Percentiles rank a stretch among this genome's conserved stretches.
These are phyloP conservation scores for Eupithecia vulgata DNA, from an alignment of 2,888 invertebrate genomes.

Conservation along the genomic window DNA sequence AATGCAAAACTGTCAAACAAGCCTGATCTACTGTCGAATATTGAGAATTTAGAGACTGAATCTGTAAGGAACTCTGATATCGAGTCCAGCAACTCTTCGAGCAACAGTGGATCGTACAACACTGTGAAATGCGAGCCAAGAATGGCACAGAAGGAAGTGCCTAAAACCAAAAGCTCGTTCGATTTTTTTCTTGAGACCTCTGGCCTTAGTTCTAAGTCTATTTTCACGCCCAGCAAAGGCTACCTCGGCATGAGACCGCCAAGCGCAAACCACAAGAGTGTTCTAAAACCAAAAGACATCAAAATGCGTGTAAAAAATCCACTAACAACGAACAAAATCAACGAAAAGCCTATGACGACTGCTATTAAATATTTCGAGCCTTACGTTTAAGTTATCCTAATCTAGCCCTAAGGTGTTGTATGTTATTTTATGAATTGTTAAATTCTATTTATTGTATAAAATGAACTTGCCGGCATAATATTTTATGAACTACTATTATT, in stretches of 20 bases:
- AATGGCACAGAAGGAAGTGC: constrained; percentile 64
- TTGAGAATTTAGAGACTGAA: constrained; percentile 83
- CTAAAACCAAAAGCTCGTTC: constrained; percentile 83
- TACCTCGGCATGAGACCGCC: constrained; percentile 82
- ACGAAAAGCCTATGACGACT: constrained; percentile 83
- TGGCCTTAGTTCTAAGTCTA: constrained; percentile 91
- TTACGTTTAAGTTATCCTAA: constrained; percentile 69
- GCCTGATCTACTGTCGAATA: constrained; percentile 82
- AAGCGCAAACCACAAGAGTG: constrained; percentile 89
- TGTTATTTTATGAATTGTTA: constrained; percentile 60
- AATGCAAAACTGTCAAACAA: constrained; percentile 81
- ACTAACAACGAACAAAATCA: constrained; percentile 84
- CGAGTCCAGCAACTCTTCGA: constrained; percentile 84
- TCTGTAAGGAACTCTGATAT: constrained; percentile 88
- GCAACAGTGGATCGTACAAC: constrained; percentile 78
- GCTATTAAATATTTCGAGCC: constrained; percentile 84
- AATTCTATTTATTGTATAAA: constrained; percentile 77
- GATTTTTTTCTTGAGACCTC: constrained; percentile 91
- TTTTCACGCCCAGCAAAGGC: constrained; percentile 82
- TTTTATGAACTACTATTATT: constrained; percentile 58
- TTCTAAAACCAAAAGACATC: constrained; percentile 90
- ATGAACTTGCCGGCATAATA: constrained; percentile 83
- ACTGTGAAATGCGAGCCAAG: constrained; percentile 77
- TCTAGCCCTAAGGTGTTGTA: constrained; percentile 48
- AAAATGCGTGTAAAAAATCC: constrained; percentile 89